phyloP scores from a whole-genome alignment of 2,797 vertebrate genomes.

The Valencia hispanica region DNA sequence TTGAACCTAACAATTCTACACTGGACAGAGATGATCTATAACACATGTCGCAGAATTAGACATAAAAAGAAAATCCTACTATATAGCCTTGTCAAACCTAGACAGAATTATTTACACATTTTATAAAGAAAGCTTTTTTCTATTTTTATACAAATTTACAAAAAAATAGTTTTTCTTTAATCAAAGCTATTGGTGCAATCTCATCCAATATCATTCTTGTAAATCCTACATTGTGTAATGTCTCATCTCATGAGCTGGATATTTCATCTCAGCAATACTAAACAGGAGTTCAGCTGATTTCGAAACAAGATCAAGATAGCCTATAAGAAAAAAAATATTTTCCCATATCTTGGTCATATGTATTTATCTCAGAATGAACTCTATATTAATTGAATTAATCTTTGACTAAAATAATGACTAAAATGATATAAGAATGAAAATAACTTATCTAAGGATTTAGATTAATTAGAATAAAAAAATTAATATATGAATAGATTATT shows the following conservation, averaged over 20 bases:
- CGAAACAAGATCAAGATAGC: neutral
- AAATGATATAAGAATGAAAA: no score
- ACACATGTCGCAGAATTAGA: neutral
- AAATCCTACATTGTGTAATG: no score
- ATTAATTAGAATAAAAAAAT: neutral
- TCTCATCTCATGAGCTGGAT: no score
- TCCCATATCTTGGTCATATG: neutral
- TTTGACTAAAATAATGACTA: no score
- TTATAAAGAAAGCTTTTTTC: neutral
- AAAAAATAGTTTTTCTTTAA: no score
- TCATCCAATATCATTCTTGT: neutral
- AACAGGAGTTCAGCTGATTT: no score
- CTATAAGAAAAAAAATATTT: neutral
- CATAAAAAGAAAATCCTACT: neutral
- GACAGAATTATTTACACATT: neutral
- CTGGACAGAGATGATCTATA: neutral
- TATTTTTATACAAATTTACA: no score
- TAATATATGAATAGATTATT: neutral
- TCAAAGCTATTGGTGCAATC: neutral
- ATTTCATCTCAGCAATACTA: no score
- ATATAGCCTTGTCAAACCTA: neutral
- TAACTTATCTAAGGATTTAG: no score
- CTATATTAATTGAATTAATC: neutral
- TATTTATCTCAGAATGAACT: neutral
- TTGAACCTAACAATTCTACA: neutral